Evolutionary conservation across 1,140 invertebrate genomes (phyloP).

Genomic region (Drosophila mauritiana): DNA sequence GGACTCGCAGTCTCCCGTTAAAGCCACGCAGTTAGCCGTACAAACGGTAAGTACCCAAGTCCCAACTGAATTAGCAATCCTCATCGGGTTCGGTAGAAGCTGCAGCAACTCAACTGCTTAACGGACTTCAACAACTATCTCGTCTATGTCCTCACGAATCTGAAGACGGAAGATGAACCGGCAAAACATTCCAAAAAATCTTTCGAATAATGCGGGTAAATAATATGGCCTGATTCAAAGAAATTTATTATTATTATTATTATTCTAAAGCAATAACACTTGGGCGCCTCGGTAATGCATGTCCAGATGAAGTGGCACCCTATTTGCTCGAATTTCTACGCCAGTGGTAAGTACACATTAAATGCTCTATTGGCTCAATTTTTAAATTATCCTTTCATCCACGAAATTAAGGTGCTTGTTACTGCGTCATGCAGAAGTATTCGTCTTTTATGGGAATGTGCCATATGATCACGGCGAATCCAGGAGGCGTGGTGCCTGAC

Average conservation of each 20-base stretch:
- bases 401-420: constrained; percentile 94
- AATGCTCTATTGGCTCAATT: constrained; percentile 60
- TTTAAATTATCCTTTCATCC: constrained; percentile 35
- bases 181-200: constrained; percentile 98
- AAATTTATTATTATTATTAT: constrained; percentile 85
- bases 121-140: constrained; percentile 99
- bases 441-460: constrained; percentile 99
- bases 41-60: constrained; percentile 91
- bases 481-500: constrained; percentile 94
- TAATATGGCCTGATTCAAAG: constrained; percentile 61
- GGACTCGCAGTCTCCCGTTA: constrained; percentile 99
- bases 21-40: constrained; percentile 96
- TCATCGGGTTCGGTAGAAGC: constrained; percentile 90
- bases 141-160: constrained; percentile 98
- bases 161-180: constrained; percentile 98
- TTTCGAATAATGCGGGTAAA: constrained; percentile 99
- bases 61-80: neutral
- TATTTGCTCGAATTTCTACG: constrained; percentile 99
- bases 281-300: constrained; percentile 99
- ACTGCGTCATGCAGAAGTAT: constrained; percentile 98
- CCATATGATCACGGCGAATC: constrained; percentile 98
- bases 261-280: constrained; percentile 99
- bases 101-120: constrained; percentile 99
- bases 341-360: constrained; percentile 97
- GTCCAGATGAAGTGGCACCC: constrained; percentile 99